Base-by-base conservation (phyloP, 2,113 vertebrate genomes). In the Melanotaenia duboulayi region DNA sequence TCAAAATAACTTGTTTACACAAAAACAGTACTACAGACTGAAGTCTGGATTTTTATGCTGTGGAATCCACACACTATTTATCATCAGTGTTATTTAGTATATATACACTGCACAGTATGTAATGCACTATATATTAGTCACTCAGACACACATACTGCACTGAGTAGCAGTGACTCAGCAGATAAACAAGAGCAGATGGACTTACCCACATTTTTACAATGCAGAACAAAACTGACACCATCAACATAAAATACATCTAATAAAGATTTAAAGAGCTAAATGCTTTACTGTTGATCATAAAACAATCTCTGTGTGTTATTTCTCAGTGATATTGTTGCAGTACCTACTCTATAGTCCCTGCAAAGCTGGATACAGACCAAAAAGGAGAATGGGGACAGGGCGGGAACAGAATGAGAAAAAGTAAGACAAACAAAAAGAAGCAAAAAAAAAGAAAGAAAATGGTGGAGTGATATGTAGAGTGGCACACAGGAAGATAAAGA, bases 151-250 rank as follows among this genome's bases (percentile, higher is more conserved):
- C 54, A 62, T 49, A 67, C 64, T 73, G 68, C 22, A 51, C 74
- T 72, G 55, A 68, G 63, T 80, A 58, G 40, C 80, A 81, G 77
- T 91, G 91, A 92, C 84, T 91, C 91, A 91, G 90, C 90, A 89
- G 24, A 89, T 82, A 84, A 81, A 82, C 69, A 76, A 60, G 22
- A 84, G 62, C 76, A 80, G 78, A 89, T 78, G 73, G 74, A 87
- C 66, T 73, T 82, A 76, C 76, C 76, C 71, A 85, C 74, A 81
- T 78, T 80, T 64, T 66, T 78, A 65, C 25, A 64, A 48, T 42
- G 46, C 61, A 67, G 58, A 58, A 65, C 69, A 65, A 59, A 70
- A 69, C 44, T 83, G 72, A 81, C 64, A 78, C 76, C 58, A 79
- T 24, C 63, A 57, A 46, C 5, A 76, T 12, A 40, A 12, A 69